phyloP scores from a whole-genome alignment of 1,140 invertebrate species.

The Ceratoteleas bidentatus region DNA sequence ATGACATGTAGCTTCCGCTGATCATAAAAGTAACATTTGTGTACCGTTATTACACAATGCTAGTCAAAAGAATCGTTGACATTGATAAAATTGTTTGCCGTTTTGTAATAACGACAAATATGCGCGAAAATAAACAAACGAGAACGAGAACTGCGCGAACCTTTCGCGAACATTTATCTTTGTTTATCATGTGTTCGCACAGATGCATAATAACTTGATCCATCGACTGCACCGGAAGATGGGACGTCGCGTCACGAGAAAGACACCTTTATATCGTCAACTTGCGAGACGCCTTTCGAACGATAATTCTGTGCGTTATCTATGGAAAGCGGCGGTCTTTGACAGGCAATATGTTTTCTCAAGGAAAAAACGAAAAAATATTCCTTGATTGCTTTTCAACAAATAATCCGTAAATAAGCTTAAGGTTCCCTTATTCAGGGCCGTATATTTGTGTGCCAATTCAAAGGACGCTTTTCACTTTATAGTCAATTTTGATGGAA shows the following conservation, averaged over 20 bases:
- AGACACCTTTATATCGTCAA: slow-evolving; percentile 20
- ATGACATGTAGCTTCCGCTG: too few relatives aligned
- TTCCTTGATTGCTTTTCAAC: too few relatives aligned
- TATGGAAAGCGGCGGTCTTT: slow-evolving; percentile 1
- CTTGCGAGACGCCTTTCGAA: slow-evolving; percentile 22
- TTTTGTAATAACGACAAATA: not conserved
- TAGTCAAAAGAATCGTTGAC: too few relatives aligned
- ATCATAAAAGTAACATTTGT: too few relatives aligned
- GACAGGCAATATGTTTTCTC: slow-evolving; percentile 14
- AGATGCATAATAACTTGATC: slow-evolving; percentile 24
- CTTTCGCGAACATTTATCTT: not conserved
- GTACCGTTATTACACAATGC: too few relatives aligned
- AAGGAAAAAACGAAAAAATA: too few relatives aligned
- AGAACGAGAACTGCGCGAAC: not conserved
- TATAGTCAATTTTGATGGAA: too few relatives aligned
- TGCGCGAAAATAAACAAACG: not conserved
- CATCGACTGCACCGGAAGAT: slow-evolving; percentile 10
- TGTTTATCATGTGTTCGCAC: slow-evolving; percentile 1
- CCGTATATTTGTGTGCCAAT: too few relatives aligned
- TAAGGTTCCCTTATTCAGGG: too few relatives aligned
- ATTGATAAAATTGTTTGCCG: not conserved
- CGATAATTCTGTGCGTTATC: slow-evolving; percentile 24
- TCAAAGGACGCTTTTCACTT: too few relatives aligned
- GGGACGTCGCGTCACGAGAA: slow-evolving; percentile 12
- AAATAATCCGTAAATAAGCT: too few relatives aligned